Evolutionary conservation across 2,797 vertebrate genomes (phyloP).

Genomic region (Halcyon badia): DNA sequence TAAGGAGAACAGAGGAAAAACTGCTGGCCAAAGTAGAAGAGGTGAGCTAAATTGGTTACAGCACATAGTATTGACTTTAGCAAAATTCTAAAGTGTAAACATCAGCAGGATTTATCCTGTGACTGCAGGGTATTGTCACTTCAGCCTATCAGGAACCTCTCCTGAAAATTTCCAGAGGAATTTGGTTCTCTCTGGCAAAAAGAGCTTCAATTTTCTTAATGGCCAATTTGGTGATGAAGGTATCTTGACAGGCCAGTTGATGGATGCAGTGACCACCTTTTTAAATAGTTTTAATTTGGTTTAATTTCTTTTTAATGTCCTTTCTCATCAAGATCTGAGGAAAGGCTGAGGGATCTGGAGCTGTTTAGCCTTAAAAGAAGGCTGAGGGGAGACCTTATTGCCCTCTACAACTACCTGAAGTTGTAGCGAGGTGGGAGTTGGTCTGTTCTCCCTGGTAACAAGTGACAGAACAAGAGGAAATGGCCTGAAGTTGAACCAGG

Average conservation of each 20-base stretch:
- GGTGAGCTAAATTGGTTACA: neutral
- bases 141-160: neutral
- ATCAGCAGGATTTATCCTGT: neutral
- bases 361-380: no score
- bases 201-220: neutral
- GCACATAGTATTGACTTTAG: neutral
- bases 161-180: neutral
- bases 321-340: neutral
- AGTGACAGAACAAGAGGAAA: no score
- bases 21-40: neutral
- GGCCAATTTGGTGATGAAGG: neutral
- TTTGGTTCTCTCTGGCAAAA: neutral
- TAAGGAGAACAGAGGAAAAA: neutral
- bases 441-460: no score
- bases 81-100: neutral
- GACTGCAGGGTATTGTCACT: neutral
- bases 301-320: neutral
- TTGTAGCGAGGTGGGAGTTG: no score
- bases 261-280: neutral
- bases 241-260: neutral
- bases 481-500: no score
- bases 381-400: no score
- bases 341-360: no score
- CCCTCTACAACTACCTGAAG: no score
- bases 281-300: neutral